Evolutionary conservation across 2,888 invertebrate genomes (phyloP).

Genomic region (Orchesella flavescens): DNA sequence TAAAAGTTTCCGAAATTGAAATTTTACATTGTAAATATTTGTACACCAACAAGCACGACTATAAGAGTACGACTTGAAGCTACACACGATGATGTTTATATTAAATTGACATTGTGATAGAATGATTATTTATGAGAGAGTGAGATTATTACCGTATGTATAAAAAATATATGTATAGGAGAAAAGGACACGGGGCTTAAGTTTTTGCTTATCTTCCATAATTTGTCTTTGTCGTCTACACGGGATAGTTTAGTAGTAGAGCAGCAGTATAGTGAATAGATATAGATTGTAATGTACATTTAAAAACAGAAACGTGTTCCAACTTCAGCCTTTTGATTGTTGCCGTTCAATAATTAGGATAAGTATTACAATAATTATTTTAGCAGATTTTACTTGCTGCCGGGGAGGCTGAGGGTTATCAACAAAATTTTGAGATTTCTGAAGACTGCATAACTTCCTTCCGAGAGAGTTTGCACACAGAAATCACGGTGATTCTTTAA

Average conservation of each 20-base stretch:
- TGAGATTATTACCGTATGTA: too few relatives aligned
- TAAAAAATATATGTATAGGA: too few relatives aligned
- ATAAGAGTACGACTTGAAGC: too few relatives aligned
- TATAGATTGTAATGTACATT: background rate
- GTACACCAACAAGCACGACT: too few relatives aligned
- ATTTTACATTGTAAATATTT: too few relatives aligned
- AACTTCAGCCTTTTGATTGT: background rate
- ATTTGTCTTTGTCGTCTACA: too few relatives aligned
- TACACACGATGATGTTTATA: too few relatives aligned
- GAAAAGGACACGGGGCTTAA: too few relatives aligned
- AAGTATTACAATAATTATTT: background rate
- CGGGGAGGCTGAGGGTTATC: conserved; percentile 47
- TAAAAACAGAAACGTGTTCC: background rate
- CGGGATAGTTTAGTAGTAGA: background rate
- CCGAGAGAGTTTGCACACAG: background rate
- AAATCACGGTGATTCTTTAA: background rate
- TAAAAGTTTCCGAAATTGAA: too few relatives aligned
- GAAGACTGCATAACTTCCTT: background rate
- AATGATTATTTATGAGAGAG: too few relatives aligned
- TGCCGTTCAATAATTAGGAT: background rate
- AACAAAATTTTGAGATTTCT: background rate
- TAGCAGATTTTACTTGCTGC: conserved; percentile 6
- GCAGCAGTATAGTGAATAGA: background rate
- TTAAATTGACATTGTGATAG: too few relatives aligned
- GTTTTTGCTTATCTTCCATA: too few relatives aligned